Evolutionary conservation across 2,113 vertebrate genomes (phyloP).

Genomic region (Heterotilapia buettikoferi): DNA sequence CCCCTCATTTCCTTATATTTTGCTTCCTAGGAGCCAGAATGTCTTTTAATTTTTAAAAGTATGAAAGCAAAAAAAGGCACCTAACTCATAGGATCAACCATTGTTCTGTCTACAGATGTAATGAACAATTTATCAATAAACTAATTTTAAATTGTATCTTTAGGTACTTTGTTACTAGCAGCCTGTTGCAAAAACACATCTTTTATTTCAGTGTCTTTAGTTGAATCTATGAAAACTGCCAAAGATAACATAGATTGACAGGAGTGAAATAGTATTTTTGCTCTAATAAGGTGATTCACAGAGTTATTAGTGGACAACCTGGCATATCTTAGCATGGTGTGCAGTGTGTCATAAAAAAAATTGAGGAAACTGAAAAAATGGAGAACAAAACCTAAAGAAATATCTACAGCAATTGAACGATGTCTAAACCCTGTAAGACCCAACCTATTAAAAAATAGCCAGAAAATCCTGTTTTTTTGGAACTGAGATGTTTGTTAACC

Average conservation of each 20-base stretch:
- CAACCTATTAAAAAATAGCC: background rate
- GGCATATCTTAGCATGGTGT: background rate
- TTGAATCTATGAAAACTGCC: background rate
- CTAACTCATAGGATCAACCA: background rate
- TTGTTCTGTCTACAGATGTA: background rate
- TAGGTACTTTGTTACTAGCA: background rate
- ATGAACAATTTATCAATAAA: background rate
- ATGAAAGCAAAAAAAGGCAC: background rate
- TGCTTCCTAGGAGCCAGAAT: background rate
- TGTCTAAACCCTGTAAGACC: background rate
- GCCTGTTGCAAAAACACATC: background rate
- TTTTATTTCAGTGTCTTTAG: background rate
- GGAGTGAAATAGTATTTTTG: background rate
- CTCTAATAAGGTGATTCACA: background rate
- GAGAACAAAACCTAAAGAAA: background rate
- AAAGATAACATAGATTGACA: background rate
- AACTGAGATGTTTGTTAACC: background rate
- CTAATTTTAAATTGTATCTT: background rate
- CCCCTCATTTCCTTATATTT: background rate
- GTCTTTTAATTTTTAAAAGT: background rate
- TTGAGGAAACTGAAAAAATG: background rate
- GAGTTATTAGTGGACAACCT: background rate
- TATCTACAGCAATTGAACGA: background rate
- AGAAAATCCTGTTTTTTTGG: background rate
- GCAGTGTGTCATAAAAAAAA: background rate